phyloP scores from a whole-genome alignment of 2,113 vertebrate species.

The Mastomys coucha region DNA sequence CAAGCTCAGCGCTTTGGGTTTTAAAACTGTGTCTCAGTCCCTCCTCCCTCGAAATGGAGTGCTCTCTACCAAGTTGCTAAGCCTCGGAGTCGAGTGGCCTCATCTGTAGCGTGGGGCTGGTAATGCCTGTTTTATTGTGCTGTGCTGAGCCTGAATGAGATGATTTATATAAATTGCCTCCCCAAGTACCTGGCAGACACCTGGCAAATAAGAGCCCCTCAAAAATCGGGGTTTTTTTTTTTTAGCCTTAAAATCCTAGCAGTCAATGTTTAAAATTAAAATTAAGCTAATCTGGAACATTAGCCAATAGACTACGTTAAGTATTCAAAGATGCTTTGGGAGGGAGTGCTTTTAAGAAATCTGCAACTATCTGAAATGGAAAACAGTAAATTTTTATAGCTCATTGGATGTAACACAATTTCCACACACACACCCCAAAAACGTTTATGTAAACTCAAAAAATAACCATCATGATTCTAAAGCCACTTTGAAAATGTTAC shows the following conservation, averaged over 20 bases:
- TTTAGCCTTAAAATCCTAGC: constrained; percentile 44
- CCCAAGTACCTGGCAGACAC: constrained; percentile 57
- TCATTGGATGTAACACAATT: constrained; percentile 10
- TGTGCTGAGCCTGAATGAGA: not conserved
- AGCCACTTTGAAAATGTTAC: not conserved
- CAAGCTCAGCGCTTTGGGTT: not conserved
- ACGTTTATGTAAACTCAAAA: not conserved
- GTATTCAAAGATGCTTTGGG: not conserved
- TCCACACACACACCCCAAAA: not conserved
- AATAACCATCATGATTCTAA: not conserved
- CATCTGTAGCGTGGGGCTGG: not conserved
- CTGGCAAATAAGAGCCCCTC: constrained; percentile 45
- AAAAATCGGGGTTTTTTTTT: not conserved
- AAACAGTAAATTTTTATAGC: constrained; percentile 56
- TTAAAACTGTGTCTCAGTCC: not conserved
- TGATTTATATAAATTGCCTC: constrained; percentile 38
- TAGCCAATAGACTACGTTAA: constrained; percentile 1
- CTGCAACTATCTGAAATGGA: constrained; percentile 39
- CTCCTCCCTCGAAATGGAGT: not conserved
- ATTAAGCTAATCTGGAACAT: constrained; percentile 32
- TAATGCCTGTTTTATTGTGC: constrained; percentile 4
- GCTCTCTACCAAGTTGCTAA: not conserved
- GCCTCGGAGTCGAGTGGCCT: not conserved
- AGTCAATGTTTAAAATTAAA: constrained; percentile 62
- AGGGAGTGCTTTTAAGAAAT: constrained; percentile 64